Base-by-base conservation (phyloP, 2,797 vertebrate species). In the Bryconaethiops microstoma region DNA sequence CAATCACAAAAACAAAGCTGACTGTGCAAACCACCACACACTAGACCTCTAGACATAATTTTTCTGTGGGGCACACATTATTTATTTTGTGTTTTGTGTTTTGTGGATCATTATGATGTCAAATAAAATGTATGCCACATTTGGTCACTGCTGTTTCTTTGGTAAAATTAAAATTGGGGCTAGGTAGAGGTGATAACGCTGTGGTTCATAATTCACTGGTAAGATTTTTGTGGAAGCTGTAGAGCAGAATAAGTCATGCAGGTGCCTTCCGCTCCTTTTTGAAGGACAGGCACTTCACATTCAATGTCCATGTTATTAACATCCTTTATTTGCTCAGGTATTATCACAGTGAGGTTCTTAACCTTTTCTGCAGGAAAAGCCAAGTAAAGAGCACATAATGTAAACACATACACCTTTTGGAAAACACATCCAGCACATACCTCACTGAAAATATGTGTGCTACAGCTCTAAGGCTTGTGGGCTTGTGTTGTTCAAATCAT, bases 31-130 rank as follows among this genome's bases (percentile, higher is more conserved):
- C 69, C n/a, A 19, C 17, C 71, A 74, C 13, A 23, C 54, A 13
- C 69, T 71, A 12, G 19, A 19, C 39, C 64, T 19, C 19, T 45
- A n/a, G 0, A 25, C 10, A 21, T 21, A n/a, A 5, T 9, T 35
- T 39, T 39, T 78, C 35, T 42, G 74, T 72, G 25, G 55, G 57
- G 62, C 7, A 74, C 35, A 35, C 50, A 70, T 84, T 82, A 89
- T 91, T 90, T 90, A 89, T 89, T 89, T 89, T 76, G 60, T 85
- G 74, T 84, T 88, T 89, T 87, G 84, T 91, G 92, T 93, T 93
- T 93, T 93, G 90, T 90, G 91, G 87, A 88, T 92, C 90, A 92
- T 89, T 90, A 92, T 94, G 92, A 92, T 91, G 92, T 94, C 92
- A 86, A 94, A 94, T 94, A 93, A 94, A 94, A 84, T 88, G 85